A percentile compares a stretch with the other conserved stretches of the same genome.
Conservation (phyloP, 92 coral and sea anemone genomes). For the Palythoa heliodiscus region DNA sequence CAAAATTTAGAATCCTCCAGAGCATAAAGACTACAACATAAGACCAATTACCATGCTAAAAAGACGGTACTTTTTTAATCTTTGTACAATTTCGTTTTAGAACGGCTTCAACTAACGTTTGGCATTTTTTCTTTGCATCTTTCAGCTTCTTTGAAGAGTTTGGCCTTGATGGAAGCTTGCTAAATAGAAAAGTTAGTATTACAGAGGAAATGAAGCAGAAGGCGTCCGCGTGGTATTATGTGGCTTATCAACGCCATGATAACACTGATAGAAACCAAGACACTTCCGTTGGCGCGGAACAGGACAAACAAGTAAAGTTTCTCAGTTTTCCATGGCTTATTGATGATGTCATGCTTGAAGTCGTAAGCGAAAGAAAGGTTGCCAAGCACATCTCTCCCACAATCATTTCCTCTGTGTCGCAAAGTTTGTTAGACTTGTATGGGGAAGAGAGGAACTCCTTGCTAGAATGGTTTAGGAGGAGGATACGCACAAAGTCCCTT, state of each 20-base stretch:
- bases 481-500: slow-evolving; percentile 56
- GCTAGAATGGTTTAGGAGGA: slow-evolving; percentile 57
- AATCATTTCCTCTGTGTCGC: slow-evolving; percentile 50
- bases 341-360: slow-evolving; percentile 86
- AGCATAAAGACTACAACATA: too few species aligned
- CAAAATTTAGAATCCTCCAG: too few species aligned
- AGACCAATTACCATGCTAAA: too few species aligned
- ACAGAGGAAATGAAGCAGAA: slow-evolving; percentile 73
- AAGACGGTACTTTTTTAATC: too few species aligned
- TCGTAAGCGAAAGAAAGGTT: slow-evolving; percentile 43
- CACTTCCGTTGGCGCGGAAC: slow-evolving; percentile 19
- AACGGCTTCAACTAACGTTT: neutral
- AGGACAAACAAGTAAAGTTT: slow-evolving; percentile 57
- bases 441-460: slow-evolving; percentile 54
- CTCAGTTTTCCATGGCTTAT: slow-evolving; percentile 98
- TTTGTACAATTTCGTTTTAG: too few species aligned
- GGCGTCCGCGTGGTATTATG: slow-evolving; percentile 95
- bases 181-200: slow-evolving; percentile 38
- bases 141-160: slow-evolving; percentile 81
- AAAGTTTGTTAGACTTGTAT: slow-evolving; percentile 57
- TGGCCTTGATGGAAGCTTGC: slow-evolving; percentile 56
- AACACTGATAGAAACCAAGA: slow-evolving; percentile 28
- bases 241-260: slow-evolving; percentile 61
- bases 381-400: slow-evolving; percentile 45
- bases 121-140: neutral